Evolutionary conservation across 2,113 vertebrate genomes (phyloP), one percentile per base, ranked within the genome.

Genomic region (Columba livia): DNA sequence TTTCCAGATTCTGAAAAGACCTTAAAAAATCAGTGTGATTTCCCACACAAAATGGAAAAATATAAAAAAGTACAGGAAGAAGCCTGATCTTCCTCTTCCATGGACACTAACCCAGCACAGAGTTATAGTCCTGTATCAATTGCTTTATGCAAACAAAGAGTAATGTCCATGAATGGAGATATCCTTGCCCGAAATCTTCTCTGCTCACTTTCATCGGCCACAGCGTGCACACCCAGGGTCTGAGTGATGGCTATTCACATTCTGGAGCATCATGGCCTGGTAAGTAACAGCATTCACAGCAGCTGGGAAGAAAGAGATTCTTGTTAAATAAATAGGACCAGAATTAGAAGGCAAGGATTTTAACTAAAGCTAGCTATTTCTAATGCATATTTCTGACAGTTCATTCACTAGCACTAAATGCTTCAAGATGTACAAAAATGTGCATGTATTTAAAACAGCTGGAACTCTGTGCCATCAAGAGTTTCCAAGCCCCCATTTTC

Each of bases 301-400:
- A 87, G 79, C 72, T 73, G 32, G 42, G 42, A 83, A 90, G 31
- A 79, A 88, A 94, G 38, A 54, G 25, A 70, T 62, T 74, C 47
- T 62, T 66, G 29, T 57, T 62, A 88, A 95, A 70, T 23, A 86
- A 79, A 53, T 36, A 74, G 38, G 26, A 79, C 5, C 31, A 65
- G 74, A 95, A 93, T 84, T 69, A 79, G 65, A 90, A 85, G 40
- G 34, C 40, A 82, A 67, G 28, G 18, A 26, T 89, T 93, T 88
- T 69, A 75, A 84, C 36, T 64, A 53, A 90, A 90, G 16, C 34
- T 87, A 40, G 9, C 3, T 25, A 50, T 54, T 87, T 75, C 75
- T 62, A 66, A 61, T 18, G 36, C 21, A 10, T 69, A 53, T 72
- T 93, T 92, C 38, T 65, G 34, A n/a, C 78, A 79, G 44, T 31